phyloP scores from a whole-genome alignment of 2,113 vertebrate species.

The Terrapene triunguis region DNA sequence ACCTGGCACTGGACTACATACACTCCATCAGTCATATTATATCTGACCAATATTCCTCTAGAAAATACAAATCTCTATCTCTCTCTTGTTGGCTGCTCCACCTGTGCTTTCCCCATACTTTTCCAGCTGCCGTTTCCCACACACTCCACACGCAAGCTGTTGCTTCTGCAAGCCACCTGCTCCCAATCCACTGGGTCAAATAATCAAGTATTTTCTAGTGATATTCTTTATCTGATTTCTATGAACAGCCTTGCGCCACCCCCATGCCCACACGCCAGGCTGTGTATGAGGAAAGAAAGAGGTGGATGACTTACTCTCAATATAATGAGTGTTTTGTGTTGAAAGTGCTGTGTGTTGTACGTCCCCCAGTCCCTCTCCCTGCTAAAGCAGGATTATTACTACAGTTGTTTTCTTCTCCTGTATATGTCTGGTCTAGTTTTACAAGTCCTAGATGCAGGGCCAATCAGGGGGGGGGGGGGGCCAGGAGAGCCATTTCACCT shows the following conservation, averaged over 20 bases:
- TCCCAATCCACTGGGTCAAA: neutral
- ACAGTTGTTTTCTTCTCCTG: neutral
- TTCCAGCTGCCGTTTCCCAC: neutral
- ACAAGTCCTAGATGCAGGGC: neutral
- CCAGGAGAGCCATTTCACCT: no score
- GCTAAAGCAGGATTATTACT: neutral
- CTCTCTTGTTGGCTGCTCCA: neutral
- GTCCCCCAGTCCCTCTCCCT: neutral
- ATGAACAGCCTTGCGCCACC: neutral
- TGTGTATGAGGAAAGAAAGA: neutral
- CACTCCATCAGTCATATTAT: neutral
- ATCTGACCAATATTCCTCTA: neutral
- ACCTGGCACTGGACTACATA: neutral
- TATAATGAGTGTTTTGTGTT: neutral
- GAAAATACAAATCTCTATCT: neutral
- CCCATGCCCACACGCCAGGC: neutral
- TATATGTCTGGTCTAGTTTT: neutral
- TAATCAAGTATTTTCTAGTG: neutral
- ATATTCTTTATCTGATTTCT: neutral
- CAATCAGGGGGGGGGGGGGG: no score
- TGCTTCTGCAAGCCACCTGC: neutral
- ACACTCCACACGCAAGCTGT: neutral
- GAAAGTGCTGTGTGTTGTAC: neutral
- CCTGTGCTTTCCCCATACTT: neutral
- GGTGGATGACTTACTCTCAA: neutral